Evolutionary conservation across 2,888 invertebrate species (phyloP).

Genomic region (Emmelina monodactyla): DNA sequence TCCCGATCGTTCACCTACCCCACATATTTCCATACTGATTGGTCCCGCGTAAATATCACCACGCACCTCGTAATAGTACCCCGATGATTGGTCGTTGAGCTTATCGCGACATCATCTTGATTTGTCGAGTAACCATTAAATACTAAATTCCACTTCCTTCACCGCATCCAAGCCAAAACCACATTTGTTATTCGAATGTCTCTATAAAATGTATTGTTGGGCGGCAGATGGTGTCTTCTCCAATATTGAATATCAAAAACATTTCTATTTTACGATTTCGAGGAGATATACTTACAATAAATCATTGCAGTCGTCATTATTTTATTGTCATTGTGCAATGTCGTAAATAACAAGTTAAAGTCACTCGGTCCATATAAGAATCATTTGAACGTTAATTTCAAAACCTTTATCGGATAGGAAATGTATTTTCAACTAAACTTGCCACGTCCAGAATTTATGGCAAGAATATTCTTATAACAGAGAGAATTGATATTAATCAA

Average conservation of each 20-base stretch:
- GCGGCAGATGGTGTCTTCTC: not conserved
- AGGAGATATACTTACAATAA: too few species aligned
- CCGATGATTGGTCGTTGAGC: constrained; percentile 39
- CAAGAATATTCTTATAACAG: too few species aligned
- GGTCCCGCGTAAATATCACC: constrained; percentile 45
- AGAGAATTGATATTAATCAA: too few species aligned
- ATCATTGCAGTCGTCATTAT: too few species aligned
- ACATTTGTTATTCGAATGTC: constrained; percentile 37
- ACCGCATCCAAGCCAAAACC: constrained; percentile 28
- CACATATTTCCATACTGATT: constrained; percentile 62
- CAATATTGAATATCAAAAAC: not conserved
- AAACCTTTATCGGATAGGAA: too few species aligned
- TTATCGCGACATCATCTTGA: constrained; percentile 50
- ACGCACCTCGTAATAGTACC: constrained; percentile 43
- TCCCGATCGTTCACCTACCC: constrained; percentile 58
- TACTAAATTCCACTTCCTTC: constrained; percentile 31
- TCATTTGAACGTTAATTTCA: too few species aligned
- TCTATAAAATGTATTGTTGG: constrained; percentile 32
- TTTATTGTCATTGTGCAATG: too few species aligned
- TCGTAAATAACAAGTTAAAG: too few species aligned
- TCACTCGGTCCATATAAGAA: too few species aligned
- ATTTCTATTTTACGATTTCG: not conserved
- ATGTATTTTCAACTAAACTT: too few species aligned
- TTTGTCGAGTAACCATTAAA: constrained; percentile 29
- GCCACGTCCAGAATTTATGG: too few species aligned